Percentiles rank a stretch among this genome's conserved stretches.
These are phyloP conservation scores for Hirtodrosophila confusa DNA, from an alignment of 2,888 invertebrate species.

Conservation along the genomic window DNA sequence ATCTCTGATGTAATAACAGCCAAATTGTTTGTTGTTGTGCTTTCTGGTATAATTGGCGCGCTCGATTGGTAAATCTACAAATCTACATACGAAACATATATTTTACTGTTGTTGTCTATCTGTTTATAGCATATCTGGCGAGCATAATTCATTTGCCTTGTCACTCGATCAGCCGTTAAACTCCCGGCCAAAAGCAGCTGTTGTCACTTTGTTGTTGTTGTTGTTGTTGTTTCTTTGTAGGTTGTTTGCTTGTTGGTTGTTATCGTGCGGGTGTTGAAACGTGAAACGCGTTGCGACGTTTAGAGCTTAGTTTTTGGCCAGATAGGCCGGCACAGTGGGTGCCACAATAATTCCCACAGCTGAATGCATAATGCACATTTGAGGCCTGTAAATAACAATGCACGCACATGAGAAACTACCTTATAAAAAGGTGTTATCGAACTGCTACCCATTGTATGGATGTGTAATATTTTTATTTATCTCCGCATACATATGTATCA, in stretches of 20 bases:
- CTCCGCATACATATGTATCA: too few species aligned
- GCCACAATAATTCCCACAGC: constrained; percentile 9
- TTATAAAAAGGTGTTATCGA: neutral
- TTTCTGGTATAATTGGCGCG: constrained; percentile 65
- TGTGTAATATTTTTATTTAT: too few species aligned
- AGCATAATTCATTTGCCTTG: constrained; percentile 58
- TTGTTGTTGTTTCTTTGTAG: constrained; percentile 12
- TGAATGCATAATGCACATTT: constrained; percentile 9
- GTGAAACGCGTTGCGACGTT: constrained; percentile 30
- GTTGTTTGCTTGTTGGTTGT: constrained; percentile 25
- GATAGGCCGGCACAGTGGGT: constrained; percentile 17
- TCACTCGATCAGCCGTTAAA: constrained; percentile 55
- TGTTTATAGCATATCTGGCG: constrained; percentile 27
- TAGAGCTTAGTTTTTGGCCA: constrained; percentile 1
- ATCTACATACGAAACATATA: constrained; percentile 57
- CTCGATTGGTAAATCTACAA: constrained; percentile 69
- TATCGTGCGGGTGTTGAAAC: constrained; percentile 69
- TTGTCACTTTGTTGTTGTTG: constrained; percentile 29
- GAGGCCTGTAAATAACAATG: constrained; percentile 10
- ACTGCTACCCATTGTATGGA: too few species aligned
- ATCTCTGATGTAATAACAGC: constrained; percentile 59
- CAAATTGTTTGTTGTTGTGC: constrained; percentile 37
- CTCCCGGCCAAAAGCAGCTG: constrained; percentile 26
- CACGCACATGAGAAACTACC: constrained; percentile 30
- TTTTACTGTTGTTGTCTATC: constrained; percentile 20